A percentile compares a stretch with the other conserved stretches of the same genome.
phyloP scores from a whole-genome alignment of 2,888 invertebrate species.

The Brassicogethes aeneus region DNA sequence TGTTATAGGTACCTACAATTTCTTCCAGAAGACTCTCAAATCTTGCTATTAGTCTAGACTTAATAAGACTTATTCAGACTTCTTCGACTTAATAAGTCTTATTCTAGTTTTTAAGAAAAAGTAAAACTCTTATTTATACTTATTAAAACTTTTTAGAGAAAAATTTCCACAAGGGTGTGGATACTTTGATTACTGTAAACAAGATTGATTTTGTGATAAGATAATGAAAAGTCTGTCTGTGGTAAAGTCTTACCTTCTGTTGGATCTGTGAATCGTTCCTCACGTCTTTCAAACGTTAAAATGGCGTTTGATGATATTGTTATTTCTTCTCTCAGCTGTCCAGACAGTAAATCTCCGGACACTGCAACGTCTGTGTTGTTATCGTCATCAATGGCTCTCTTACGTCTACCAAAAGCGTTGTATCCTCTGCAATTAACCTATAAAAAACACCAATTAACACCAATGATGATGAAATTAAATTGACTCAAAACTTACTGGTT shows the following conservation, averaged over 20 bases:
- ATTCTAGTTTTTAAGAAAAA: too few relatives aligned
- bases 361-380: conserved; percentile 53
- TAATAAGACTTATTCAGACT: too few relatives aligned
- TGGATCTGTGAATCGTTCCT: conserved; percentile 69
- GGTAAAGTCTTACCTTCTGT: conserved; percentile 60
- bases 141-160: too few relatives aligned
- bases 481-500: conserved; percentile 64
- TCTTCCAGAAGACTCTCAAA: too few relatives aligned
- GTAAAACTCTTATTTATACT: too few relatives aligned
- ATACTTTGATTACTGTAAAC: too few relatives aligned
- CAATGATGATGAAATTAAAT: conserved; percentile 1
- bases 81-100: too few relatives aligned
- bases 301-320: conserved; percentile 89
- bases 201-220: too few relatives aligned
- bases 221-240: too few relatives aligned
- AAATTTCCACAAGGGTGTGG: too few relatives aligned
- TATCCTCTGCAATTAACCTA: conserved; percentile 86
- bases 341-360: conserved; percentile 53
- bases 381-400: conserved; percentile 50
- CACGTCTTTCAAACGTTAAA: conserved; percentile 77
- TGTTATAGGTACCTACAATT: too few relatives aligned
- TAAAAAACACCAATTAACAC: conserved; percentile 9
- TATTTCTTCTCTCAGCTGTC: conserved; percentile 85
- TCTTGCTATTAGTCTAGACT: too few relatives aligned
- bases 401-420: conserved; percentile 80